phyloP scores from a whole-genome alignment of 1,140 invertebrate species.

The Hyles euphorbiae region DNA sequence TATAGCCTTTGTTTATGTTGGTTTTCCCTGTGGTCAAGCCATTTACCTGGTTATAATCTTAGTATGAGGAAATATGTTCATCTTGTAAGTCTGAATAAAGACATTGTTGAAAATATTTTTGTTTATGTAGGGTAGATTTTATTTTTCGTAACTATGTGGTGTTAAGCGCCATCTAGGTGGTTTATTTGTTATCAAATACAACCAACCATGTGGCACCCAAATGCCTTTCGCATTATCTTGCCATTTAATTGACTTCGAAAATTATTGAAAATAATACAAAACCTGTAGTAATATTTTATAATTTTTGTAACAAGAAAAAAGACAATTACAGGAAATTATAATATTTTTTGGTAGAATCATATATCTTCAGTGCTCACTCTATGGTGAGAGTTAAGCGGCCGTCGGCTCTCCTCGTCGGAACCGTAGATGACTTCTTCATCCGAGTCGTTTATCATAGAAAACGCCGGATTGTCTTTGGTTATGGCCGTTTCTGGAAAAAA shows the following conservation, averaged over 20 bases:
- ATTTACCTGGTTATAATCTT: no score
- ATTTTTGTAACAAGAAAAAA: conserved; percentile 57
- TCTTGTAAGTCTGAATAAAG: no score
- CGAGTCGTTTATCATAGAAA: conserved; percentile 99
- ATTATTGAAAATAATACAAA: background rate
- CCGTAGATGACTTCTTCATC: conserved; percentile 98
- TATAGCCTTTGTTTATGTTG: no score
- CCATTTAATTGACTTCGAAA: background rate
- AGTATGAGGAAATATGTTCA: no score
- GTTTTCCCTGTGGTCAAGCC: no score
- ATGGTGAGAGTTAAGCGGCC: conserved; percentile 80
- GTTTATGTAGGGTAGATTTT: no score
- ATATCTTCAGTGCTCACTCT: conserved; percentile 57
- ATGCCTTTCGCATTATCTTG: no score
- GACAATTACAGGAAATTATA: conserved; percentile 21
- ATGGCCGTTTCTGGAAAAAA: conserved; percentile 86
- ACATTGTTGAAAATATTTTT: no score
- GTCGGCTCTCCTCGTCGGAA: conserved; percentile 90
- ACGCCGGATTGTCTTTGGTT: conserved; percentile 97
- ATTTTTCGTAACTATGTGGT: no score
- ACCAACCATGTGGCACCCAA: no score
- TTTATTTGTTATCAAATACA: no score
- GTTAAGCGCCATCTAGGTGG: no score
- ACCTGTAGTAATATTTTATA: conserved; percentile 15
- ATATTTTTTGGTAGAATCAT: conserved; percentile 35